phyloP scores from a whole-genome alignment of 2,888 invertebrate genomes.

The Drosophila robusta region DNA sequence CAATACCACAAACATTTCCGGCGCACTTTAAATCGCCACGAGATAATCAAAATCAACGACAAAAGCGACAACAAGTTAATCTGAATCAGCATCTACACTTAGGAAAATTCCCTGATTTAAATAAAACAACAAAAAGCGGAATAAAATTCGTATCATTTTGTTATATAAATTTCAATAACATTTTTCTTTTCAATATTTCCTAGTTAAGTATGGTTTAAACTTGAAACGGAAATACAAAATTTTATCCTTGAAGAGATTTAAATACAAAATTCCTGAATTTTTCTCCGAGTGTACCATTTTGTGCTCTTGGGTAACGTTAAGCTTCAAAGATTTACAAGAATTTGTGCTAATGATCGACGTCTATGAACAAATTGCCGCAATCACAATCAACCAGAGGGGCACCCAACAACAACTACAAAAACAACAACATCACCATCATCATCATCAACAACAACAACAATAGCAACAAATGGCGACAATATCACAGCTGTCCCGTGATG shows the following conservation, averaged over 20 bases:
- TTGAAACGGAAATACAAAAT: no score
- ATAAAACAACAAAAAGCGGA: no score
- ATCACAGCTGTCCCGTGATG: constrained; percentile 13
- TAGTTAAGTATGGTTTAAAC: no score
- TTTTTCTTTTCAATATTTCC: no score
- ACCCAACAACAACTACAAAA: constrained; percentile 30
- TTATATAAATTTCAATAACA: no score
- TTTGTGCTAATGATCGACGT: constrained; percentile 74
- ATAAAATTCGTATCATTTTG: no score
- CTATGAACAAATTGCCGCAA: constrained; percentile 75
- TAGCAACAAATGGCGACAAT: constrained; percentile 57
- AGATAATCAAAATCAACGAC: constrained; percentile 49
- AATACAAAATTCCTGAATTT: background rate
- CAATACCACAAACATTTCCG: constrained; percentile 68
- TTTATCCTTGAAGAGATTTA: no score
- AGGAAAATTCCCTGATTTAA: background rate
- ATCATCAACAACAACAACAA: constrained; percentile 46
- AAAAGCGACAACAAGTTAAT: constrained; percentile 27
- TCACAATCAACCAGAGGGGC: constrained; percentile 45
- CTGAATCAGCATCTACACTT: constrained; percentile 12
- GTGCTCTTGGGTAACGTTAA: background rate
- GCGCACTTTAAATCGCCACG: constrained; percentile 27
- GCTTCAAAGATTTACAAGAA: constrained; percentile 58
- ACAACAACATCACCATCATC: constrained; percentile 46
- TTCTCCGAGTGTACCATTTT: background rate